Percentiles rank a stretch among this genome's conserved stretches.
Conservation (phyloP, 2,113 vertebrate species). For the Neopipo cinnamomea region DNA sequence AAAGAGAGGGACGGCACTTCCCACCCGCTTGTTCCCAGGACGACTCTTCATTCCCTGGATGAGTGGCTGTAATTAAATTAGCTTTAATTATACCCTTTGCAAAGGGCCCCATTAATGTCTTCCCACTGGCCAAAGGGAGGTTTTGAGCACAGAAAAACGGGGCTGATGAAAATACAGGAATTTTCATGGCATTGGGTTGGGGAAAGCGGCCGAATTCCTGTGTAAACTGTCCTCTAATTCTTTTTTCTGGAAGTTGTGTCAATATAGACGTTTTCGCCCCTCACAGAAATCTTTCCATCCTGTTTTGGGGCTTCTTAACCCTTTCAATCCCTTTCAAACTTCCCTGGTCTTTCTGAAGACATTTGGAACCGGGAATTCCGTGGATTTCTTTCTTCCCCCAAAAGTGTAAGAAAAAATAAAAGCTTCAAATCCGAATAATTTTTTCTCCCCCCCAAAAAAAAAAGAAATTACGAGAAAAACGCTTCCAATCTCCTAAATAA, state of each 20-base stretch:
- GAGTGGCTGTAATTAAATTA: no score
- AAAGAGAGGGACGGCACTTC: no score
- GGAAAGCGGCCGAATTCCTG: not conserved
- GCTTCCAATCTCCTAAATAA: not conserved
- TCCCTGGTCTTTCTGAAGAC: not conserved
- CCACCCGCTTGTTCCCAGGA: no score
- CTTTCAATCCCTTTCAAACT: not conserved
- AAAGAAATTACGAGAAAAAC: not conserved
- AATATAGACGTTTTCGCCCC: not conserved
- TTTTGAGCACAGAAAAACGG: not conserved
- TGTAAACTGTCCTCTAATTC: not conserved
- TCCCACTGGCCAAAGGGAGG: not conserved
- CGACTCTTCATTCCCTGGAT: no score
- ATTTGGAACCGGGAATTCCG: not conserved
- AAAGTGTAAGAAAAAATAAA: not conserved
- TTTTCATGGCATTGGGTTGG: not conserved
- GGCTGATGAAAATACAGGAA: not conserved
- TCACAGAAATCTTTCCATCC: not conserved
- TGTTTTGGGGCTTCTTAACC: not conserved
- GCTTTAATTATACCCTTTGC: not conserved
- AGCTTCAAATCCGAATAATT: no score
- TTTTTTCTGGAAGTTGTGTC: not conserved
- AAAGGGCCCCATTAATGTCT: not conserved
- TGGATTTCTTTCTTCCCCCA: not conserved
- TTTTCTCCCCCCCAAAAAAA: no score